Base-by-base conservation (phyloP, 1,140 invertebrate genomes). In the Paraescarpia echinospica region DNA sequence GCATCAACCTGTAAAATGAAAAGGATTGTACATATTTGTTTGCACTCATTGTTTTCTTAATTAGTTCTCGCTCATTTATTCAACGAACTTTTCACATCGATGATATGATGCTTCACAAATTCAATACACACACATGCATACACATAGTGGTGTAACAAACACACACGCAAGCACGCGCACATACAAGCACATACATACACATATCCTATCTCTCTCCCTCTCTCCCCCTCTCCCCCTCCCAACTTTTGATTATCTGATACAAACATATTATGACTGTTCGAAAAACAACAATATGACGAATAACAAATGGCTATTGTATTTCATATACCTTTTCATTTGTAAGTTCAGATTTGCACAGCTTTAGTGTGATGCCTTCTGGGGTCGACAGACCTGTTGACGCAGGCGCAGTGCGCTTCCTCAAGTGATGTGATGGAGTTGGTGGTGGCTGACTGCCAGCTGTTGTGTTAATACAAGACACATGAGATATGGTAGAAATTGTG, bases 1-100 rank as follows among this genome's bases (percentile, higher is more conserved):
- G 34, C 91, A 91, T 91, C 91, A 31, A 91, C 91, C 91, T 91
- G 91, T 18, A 14, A 91, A 35, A 1, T 1, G 22, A 77, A 41
- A 4, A 41, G 41, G 4, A 41, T 41, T 41, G 41, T 41, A 6
- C 0, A 77, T 31, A 77, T 4, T 77, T 77, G 8, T 4, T 18
- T 77, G 14, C 14, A 77, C 8, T 9, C 18, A 4, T 18, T 31
- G 27, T 77, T 77, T 31, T 1, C 41, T 48, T 48, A n/a, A n/a
- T n/a, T n/a, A n/a, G n/a, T n/a, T n/a, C n/a, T n/a, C n/a, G 41
- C 41, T 8, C 41, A 48, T 48, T 48, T 5, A 8, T 48, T 48
- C 5, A 48, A 14, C 5, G 6, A 8, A 48, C 41, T 5, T 48
- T 48, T 48, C 41, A 8, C 5, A 48, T 48, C 14, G 5, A 48